Base-by-base conservation (phyloP, 2,113 vertebrate species). In the Rhinolophus ferrumequinum region DNA sequence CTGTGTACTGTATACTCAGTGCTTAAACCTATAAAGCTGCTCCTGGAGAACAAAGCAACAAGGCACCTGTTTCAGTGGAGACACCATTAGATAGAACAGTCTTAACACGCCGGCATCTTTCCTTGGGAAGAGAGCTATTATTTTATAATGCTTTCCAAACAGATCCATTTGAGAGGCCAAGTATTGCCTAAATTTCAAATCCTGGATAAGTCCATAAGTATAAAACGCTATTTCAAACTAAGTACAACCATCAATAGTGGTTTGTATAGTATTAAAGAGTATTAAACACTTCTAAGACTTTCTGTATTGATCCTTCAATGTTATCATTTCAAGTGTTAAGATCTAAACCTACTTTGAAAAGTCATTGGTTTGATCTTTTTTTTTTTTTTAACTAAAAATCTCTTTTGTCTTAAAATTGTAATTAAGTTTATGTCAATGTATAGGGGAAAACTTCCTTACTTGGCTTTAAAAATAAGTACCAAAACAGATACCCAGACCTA, bases 11-110 rank as follows among this genome's bases (percentile, higher is more conserved):
- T 96, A 97, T 16, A 3, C 66, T 82, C 67, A 60, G 85, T 96
- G 96, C 94, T 98, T 98, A 96, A 93, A 97, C 95, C 90, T 47
- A 9, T 84, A 98, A 98, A 98, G 98, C 58, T 95, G 54, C 93
- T 98, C 96, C 98, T 97, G 62, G 84, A 97, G 94, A 98, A 90
- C 90, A 96, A 97, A 97, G 91, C 94, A 97, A 98, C 58, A 94
- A 97, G 96, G 91, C 94, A 98, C 96, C 97, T 98, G 95, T 97
- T 98, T 97, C 97, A 98, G 79, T 3, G 86, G 69, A 97, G 77
- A 81, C 92, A 97, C 67, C 84, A 96, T 95, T 88, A 92, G 96
- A 98, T 33, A 12, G 38, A 83, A 92, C 1, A 50, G 67, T 30
- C 73, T 96, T 82, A 75, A 94, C 91, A 98, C 38, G 95, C 95